These are phyloP conservation scores for Boloria selene DNA, from an alignment of 2,888 invertebrate genomes.

Conservation along the genomic window DNA sequence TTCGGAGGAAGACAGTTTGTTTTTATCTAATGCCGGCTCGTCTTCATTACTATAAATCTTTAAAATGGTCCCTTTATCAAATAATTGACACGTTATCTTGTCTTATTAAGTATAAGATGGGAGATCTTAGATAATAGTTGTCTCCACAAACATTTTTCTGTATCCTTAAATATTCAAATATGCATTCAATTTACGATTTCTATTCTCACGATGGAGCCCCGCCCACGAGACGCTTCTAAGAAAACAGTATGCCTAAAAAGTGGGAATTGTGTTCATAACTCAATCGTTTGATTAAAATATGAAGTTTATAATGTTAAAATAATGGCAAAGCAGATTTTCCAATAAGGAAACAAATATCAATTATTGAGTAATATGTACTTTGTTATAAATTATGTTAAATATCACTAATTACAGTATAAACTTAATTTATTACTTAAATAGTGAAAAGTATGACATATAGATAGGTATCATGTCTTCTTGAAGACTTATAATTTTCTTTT, in stretches of 20 bases:
- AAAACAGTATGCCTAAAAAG: constrained; percentile 69
- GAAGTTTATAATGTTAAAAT: constrained; percentile 52
- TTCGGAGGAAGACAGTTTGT: constrained; percentile 64
- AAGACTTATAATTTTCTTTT: no score
- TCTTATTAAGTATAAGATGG: constrained; percentile 43
- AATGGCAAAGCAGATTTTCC: constrained; percentile 7
- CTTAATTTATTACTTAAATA: no score
- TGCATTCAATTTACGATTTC: constrained; percentile 59
- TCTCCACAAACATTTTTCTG: background rate
- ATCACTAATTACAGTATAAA: no score
- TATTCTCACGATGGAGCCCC: constrained; percentile 71
- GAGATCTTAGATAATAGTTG: constrained; percentile 20
- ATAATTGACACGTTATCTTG: constrained; percentile 58
- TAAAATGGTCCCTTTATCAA: constrained; percentile 60
- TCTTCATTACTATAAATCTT: constrained; percentile 75
- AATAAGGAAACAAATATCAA: no score
- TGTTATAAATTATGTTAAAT: no score
- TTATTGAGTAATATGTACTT: no score
- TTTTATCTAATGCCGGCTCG: constrained; percentile 73
- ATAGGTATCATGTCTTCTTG: no score
- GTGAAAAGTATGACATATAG: no score
- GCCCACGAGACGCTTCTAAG: constrained; percentile 66
- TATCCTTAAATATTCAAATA: constrained; percentile 12
- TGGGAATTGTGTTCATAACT: constrained; percentile 68
- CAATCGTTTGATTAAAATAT: constrained; percentile 59